These are phyloP conservation scores for Colistium nudipinnis DNA, from an alignment of 2,113 vertebrate genomes.

Conservation along the genomic window DNA sequence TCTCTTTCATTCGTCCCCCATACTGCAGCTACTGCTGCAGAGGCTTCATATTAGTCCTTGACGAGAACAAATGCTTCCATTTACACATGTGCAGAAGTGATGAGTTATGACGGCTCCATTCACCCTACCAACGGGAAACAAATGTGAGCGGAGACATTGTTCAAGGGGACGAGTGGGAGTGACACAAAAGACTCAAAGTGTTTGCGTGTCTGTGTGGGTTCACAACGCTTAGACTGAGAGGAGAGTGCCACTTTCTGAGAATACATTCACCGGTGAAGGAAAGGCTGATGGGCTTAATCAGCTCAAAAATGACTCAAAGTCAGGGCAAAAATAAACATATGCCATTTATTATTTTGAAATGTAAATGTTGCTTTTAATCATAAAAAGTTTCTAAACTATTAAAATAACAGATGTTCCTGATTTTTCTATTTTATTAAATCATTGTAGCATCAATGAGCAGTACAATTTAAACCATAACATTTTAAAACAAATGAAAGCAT, in stretches of 20 bases:
- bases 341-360: no score
- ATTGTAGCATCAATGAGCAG: no score
- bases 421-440: no score
- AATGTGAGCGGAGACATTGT: constrained; percentile 33
- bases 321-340: no score
- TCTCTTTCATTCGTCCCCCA: not conserved
- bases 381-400: no score
- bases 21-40: not conserved
- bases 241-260: not conserved
- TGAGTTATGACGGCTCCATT: constrained; percentile 43
- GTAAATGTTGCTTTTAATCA: no score
- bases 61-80: not conserved
- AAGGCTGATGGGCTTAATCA: no score
- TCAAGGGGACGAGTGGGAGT: constrained; percentile 63
- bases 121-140: constrained; percentile 35
- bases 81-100: not conserved
- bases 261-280: no score
- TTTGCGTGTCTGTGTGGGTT: not conserved
- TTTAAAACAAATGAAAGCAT: no score
- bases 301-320: no score
- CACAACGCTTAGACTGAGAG: constrained; percentile 18
- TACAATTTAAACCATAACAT: no score
- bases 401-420: no score
- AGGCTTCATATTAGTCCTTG: not conserved
- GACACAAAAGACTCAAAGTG: constrained; percentile 45